Base-by-base conservation (phyloP, 2,888 invertebrate species). In the Ormyrus labotus region DNA sequence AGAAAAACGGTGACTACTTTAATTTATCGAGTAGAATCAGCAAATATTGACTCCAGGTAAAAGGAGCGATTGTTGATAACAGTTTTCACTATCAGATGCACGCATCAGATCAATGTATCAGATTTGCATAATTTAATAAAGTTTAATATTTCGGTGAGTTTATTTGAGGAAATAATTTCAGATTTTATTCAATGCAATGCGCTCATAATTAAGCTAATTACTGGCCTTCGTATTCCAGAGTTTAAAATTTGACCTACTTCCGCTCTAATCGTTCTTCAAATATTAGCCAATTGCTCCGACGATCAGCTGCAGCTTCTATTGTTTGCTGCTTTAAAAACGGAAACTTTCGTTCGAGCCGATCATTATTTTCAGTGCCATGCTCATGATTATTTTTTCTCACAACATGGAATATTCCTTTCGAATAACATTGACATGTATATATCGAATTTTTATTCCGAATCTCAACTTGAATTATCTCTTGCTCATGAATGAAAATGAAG, bases 391-490 rank as follows among this genome's bases (percentile, higher is more conserved):
- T 76, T 60, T 55, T 73, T 19, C 13, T 10, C n/a, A n/a, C 8
- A 60, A 60, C 13, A 11, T 47, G 68, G 68, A 75, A 68, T 76
- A 68, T 76, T 76, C 48, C 75, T 60, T 61, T 19, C 19, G 3
- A 53, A 68, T 45, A 68, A 69, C 53, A 55, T 76, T 61, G 53
- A 47, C 65, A 58, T 55, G 34, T 34, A 34, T 34, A 34, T 13
- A 48, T 69, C 53, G 13, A 63, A 63, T 63, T 72, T 55, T 63
- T 47, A 51, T 63, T 2, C 19, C n/a, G 9, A 53, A 53, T 51
- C 45, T 34, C 34, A 7, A 71, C n/a, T 34, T 34, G 6, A 10
- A 60, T 34, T 71, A 48, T 60, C 34, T 34, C 34, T 71, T 63
- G 4, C 51, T 48, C 34, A 34, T 34, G 34, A 34, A 34, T 34